Evolutionary conservation across 2,888 invertebrate genomes (phyloP).

Genomic region (Platynereis dumerilii): DNA sequence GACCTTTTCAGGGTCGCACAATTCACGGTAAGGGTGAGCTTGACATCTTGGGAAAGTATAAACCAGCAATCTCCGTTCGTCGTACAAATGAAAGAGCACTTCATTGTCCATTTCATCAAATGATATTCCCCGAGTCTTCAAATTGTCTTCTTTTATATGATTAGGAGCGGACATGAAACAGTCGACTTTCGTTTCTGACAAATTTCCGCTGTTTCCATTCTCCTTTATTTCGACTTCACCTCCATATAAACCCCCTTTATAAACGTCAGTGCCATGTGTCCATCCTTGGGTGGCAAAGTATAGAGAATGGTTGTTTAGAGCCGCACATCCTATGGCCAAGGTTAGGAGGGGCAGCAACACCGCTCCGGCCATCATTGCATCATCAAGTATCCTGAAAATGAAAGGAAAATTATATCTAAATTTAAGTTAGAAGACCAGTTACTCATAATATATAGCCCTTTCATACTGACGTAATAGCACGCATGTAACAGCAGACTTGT

Average conservation of each 20-base stretch:
- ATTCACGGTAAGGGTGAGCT: neutral
- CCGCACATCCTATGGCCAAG: too few species aligned
- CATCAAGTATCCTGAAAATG: too few species aligned
- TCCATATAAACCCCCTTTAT: slow-evolving; percentile 4
- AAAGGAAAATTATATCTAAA: too few species aligned
- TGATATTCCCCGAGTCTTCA: neutral
- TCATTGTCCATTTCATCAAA: neutral
- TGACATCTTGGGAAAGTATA: slow-evolving; percentile 7
- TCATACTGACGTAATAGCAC: too few species aligned
- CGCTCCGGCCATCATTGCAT: too few species aligned
- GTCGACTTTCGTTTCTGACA: neutral
- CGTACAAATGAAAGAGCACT: neutral
- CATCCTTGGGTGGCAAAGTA: slow-evolving; percentile 4
- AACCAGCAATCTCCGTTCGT: slow-evolving; percentile 1
- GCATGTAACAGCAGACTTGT: too few species aligned
- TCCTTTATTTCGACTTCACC: neutral
- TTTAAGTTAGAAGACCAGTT: too few species aligned
- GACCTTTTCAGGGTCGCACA: neutral
- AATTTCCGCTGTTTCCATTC: neutral
- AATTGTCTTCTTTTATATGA: neutral
- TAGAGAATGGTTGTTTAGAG: neutral
- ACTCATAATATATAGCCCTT: too few species aligned
- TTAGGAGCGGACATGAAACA: slow-evolving; percentile 1
- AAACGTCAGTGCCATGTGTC: neutral
- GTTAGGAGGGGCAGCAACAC: too few species aligned